A percentile compares a stretch with the other conserved stretches of the same genome.
phyloP scores from a whole-genome alignment of 2,797 vertebrate species.

The Potorous gilbertii region DNA sequence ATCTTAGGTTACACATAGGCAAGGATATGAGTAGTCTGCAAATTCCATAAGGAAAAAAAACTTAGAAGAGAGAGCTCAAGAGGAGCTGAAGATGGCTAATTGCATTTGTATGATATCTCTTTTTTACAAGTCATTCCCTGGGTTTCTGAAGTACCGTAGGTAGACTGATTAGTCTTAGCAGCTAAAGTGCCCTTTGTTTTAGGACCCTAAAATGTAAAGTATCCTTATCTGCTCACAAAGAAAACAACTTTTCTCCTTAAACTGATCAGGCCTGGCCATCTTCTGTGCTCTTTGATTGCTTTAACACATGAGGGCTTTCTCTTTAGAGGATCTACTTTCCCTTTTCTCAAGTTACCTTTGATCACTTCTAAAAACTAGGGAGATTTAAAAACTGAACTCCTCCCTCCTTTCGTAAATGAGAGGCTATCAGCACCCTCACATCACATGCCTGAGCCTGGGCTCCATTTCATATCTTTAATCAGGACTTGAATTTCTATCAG shows the following conservation, averaged over 20 bases:
- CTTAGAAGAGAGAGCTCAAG: neutral
- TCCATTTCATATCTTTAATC: neutral
- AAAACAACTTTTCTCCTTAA: neutral
- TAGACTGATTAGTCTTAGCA: neutral
- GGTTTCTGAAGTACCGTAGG: neutral
- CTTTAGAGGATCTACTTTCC: neutral
- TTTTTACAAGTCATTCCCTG: neutral
- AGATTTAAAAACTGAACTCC: slow-evolving; percentile 38
- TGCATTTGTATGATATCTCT: neutral
- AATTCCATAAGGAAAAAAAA: neutral
- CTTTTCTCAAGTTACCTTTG: slow-evolving; percentile 9
- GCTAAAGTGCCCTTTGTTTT: neutral
- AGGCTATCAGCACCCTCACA: slow-evolving; percentile 3
- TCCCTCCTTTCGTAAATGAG: slow-evolving; percentile 12
- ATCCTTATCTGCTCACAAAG: neutral
- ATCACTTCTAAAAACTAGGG: slow-evolving; percentile 17
- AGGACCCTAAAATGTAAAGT: neutral
- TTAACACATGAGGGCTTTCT: neutral
- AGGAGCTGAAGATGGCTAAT: neutral
- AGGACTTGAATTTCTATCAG: slow-evolving; percentile 41
- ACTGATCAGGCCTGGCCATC: neutral
- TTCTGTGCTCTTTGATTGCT: neutral
- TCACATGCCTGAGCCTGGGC: neutral
- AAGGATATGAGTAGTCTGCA: neutral
- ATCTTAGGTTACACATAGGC: neutral